Base-by-base conservation (phyloP, 2,888 invertebrate species). In the Drosophila paucipuncta region DNA sequence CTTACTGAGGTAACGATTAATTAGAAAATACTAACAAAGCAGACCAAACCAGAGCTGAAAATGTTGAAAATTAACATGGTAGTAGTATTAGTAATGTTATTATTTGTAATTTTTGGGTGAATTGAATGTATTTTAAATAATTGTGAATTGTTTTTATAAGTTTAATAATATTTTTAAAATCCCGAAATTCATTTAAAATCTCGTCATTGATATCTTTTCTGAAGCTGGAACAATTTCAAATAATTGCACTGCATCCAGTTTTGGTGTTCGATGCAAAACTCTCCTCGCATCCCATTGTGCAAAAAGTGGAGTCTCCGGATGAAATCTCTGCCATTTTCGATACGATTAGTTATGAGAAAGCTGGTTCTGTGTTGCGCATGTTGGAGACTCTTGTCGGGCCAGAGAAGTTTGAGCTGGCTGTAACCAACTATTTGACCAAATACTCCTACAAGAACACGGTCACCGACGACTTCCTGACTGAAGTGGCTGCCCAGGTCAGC, bases 311-410 rank as follows among this genome's bases (percentile, higher is more conserved):
- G 11, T 96, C 97, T 62, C 98, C 98, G 0, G 96, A 97, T 92
- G 96, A 98, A 94, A 98, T 99, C 68, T 97, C 97, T 0, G 96
- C 97, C 76, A 96, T 98, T 62, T 99, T 98, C 91, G 98, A 98
- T 92, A 93, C 95, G 0, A 98, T 99, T 72, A 97, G 98, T 0
- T 99, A 99, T 91, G 95, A 95, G 82, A 98, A 98, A 96, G 98
- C 98, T 11, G 95, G 97, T 0, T 96, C 98, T 0, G 94, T 98
- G 2, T 94, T 98, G 58, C 94, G 97, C 53, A 98, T 98, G 98
- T 92, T 98, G 86, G 97, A 98, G 92, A 94, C 95, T 37, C 96
- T 97, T 73, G 95, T 97, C 53, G 92, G 90, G 0, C 93, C 94
- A 43, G 95, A 96, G 6, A 94, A 94, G n/a, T 98, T 98, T 92